Evolutionary conservation across 2,888 invertebrate genomes (phyloP).

Genomic region (Alcis repandata): DNA sequence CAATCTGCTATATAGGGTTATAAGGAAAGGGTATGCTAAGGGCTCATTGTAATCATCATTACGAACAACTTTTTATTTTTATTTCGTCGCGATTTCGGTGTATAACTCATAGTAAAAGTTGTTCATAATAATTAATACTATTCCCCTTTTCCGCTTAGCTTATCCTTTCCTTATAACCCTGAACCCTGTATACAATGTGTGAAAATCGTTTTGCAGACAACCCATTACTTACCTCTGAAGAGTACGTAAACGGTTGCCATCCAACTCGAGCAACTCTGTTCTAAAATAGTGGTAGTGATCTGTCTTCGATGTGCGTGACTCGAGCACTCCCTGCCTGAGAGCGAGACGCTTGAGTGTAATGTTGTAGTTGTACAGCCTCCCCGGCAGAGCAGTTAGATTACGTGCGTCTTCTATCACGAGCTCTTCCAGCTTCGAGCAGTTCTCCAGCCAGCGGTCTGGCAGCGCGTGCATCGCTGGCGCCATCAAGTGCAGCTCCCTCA

Average conservation of each 20-base stretch:
- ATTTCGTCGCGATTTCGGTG: no score
- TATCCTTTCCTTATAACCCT: no score
- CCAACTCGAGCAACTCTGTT: neutral
- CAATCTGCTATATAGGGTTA: no score
- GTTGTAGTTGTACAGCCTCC: neutral
- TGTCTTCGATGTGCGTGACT: neutral
- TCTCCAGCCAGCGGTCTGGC: neutral
- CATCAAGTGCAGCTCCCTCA: neutral
- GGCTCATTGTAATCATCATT: no score
- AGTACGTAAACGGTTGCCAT: neutral
- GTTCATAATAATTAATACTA: no score
- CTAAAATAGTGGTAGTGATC: neutral
- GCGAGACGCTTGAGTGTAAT: neutral
- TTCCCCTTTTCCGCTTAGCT: no score
- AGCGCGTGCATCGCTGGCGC: neutral
- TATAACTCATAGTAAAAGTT: no score
- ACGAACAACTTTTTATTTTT: no score
- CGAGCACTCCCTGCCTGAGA: neutral
- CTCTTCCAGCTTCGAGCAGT: neutral
- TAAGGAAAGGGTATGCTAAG: no score
- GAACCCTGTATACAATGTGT: no score
- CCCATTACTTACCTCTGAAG: neutral
- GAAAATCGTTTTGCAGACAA: no score
- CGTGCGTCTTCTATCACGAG: neutral
- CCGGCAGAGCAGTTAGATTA: neutral